phyloP scores from a whole-genome alignment of 2,113 vertebrate genomes.

The Amia ocellicauda region DNA sequence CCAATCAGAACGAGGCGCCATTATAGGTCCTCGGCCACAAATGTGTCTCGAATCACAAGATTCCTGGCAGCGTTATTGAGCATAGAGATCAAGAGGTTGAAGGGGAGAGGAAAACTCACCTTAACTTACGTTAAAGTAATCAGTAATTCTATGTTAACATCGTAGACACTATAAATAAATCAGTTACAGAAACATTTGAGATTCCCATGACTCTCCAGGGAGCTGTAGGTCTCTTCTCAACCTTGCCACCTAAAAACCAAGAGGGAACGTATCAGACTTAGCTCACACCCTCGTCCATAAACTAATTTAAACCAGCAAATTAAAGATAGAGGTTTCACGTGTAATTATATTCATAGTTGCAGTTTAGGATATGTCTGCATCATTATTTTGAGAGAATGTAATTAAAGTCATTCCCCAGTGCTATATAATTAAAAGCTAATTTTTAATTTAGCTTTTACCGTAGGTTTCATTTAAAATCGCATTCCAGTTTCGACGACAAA shows the following conservation, averaged over 20 bases:
- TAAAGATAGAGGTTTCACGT: conserved; percentile 1
- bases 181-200: neutral
- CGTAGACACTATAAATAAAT: neutral
- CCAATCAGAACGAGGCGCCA: too few species aligned
- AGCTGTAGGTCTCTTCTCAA: neutral
- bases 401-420: conserved; percentile 14
- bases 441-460: conserved; percentile 12
- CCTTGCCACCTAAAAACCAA: neutral
- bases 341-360: conserved; percentile 17
- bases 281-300: neutral
- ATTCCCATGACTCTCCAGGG: neutral
- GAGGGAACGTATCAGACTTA: neutral
- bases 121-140: neutral
- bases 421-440: conserved; percentile 14
- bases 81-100: too few species aligned
- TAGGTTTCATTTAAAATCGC: neutral
- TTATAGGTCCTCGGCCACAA: too few species aligned
- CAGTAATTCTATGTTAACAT: neutral
- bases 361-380: conserved; percentile 11
- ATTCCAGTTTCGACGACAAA: neutral
- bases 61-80: too few species aligned
- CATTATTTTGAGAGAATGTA: conserved; percentile 18
- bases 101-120: too few species aligned
- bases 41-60: too few species aligned
- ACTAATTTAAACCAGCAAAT: neutral